Evolutionary conservation across 2,113 vertebrate species (phyloP), one percentile per base, ranked within the genome.

Genomic region (Echinops telfairi): DNA sequence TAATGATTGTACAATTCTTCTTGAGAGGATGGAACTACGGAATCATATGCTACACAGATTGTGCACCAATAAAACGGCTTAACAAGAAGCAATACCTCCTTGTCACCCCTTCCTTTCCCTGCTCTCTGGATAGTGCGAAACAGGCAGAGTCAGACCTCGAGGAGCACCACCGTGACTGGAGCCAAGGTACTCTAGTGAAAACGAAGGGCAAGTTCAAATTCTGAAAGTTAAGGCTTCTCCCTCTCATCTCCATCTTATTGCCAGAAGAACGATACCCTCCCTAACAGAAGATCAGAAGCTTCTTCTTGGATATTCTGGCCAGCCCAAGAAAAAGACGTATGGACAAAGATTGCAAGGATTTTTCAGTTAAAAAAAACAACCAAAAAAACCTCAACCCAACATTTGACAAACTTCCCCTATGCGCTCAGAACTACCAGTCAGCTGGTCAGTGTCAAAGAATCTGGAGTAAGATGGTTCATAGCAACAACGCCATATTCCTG

Each of bases 261-360:
- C 84, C 38, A 68, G 73, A 79, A 94, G 12, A 77, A 2, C 22
- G 71, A 53, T 58, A 58, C 57, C 57, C 19, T 58, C 2, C 57
- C 57, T 58, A 19, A 14, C 38, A 70, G 47, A 25, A 64, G 29
- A 88, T 7, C 60, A 12, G 9, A 91, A 70, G 75, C 64, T 47
- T 95, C 38, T 83, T 85, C 33, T 64, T 80, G 86, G 25, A 27
- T 76, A 87, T 57, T 92, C 53, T 58, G 19, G 92, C n/a, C 62
- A n/a, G 4, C 6, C 62, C 78, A 84, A 43, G 4, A 75, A 53
- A 90, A 77, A 88, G 27, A 79, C 40, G 40, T 40, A 40, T 40
- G 40, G 40, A 81, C 2, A 78, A 25, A 93, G 36, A 84, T 0
- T 70, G 36, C 23, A 17, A 71, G 31, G 33, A 20, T 36, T 71